Evolutionary conservation across 2,888 invertebrate genomes (phyloP).

Genomic region (Sepioteuthis lessoniana): DNA sequence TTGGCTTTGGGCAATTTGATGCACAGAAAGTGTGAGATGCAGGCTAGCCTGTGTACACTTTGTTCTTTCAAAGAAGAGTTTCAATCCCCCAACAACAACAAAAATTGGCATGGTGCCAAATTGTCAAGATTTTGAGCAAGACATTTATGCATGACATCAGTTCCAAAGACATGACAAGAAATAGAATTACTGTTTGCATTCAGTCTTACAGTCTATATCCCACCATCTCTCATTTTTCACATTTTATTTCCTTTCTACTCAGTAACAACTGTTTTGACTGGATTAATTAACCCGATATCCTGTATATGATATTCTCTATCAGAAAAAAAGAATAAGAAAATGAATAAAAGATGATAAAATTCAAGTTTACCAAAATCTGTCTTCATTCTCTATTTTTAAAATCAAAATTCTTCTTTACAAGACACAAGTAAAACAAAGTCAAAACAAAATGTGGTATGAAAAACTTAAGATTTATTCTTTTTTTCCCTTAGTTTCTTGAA

Average conservation of each 20-base stretch:
- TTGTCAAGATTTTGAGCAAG: background rate
- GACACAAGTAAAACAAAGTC: no score
- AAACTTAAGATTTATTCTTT: no score
- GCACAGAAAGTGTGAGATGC: background rate
- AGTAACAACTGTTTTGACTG: background rate
- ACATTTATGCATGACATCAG: background rate
- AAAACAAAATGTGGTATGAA: no score
- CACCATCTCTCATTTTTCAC: background rate
- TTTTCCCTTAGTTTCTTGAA: no score
- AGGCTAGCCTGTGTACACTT: background rate
- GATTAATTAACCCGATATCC: background rate
- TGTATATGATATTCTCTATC: background rate
- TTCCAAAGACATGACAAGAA: background rate
- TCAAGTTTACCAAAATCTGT: no score
- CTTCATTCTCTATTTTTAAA: no score
- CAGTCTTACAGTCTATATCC: background rate
- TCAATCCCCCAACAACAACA: background rate
- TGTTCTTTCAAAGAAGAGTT: background rate
- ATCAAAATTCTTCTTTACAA: no score
- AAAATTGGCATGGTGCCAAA: background rate
- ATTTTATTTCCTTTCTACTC: background rate
- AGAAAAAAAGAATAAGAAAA: no score
- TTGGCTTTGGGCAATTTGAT: background rate
- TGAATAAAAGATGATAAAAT: no score
- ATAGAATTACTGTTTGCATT: background rate